phyloP scores from a whole-genome alignment of 2,797 vertebrate genomes.

The Chaenodraco wilsoni region DNA sequence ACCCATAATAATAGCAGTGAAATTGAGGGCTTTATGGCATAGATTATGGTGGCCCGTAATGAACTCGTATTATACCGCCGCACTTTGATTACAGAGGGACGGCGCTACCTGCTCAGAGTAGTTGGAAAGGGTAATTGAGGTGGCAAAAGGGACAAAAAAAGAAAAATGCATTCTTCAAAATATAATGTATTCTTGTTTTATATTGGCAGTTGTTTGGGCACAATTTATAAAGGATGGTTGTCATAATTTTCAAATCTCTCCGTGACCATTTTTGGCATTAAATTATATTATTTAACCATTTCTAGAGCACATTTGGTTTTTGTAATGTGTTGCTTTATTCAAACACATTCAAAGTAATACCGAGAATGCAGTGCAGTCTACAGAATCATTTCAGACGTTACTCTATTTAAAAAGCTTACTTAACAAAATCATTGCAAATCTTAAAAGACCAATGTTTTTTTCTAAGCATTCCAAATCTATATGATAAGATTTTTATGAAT shows the following conservation, averaged over 20 bases:
- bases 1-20: slow-evolving; percentile 18
- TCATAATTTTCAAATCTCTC: background rate
- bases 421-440: no score
- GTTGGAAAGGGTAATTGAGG: background rate
- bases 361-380: no score
- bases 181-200: background rate
- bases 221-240: background rate
- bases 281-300: no score
- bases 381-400: no score
- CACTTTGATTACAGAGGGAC: slow-evolving; percentile 19
- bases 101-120: background rate
- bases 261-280: background rate
- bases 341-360: no score
- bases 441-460: background rate
- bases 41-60: slow-evolving; percentile 5
- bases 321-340: no score
- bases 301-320: no score
- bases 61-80: slow-evolving; percentile 13
- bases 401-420: no score
- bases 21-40: slow-evolving; percentile 28
- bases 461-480: background rate
- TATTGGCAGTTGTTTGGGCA: background rate
- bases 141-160: background rate
- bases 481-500: background rate
- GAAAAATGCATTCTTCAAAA: background rate